These are phyloP conservation scores for Petrolisthes manimaculis DNA, from an alignment of 2,888 invertebrate genomes.

Conservation along the genomic window DNA sequence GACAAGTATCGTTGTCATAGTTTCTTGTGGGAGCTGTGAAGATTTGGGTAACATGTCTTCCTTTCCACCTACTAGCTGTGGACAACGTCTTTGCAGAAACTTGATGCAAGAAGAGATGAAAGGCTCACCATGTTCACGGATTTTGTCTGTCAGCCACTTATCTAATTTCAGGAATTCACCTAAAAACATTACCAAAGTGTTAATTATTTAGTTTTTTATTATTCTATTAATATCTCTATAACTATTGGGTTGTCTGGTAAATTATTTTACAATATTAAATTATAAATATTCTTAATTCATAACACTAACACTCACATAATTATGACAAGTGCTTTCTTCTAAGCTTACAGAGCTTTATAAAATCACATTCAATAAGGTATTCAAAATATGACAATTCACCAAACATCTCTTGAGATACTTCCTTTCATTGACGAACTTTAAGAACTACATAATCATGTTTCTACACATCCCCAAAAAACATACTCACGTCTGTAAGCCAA, in stretches of 20 bases:
- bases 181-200: neutral
- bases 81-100: conserved; percentile 87
- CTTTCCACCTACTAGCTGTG: conserved; percentile 84
- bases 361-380: no score
- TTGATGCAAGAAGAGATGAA: conserved; percentile 89
- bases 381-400: no score
- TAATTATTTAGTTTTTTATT: no score
- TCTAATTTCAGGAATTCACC: conserved; percentile 94
- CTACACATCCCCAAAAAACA: neutral
- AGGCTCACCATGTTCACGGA: conserved; percentile 93
- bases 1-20: conserved; percentile 87
- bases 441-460: neutral
- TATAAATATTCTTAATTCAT: no score
- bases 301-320: no score
- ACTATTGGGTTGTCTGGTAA: no score
- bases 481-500: conserved; percentile 86
- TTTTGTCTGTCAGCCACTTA: conserved; percentile 98
- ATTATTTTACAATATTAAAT: no score
- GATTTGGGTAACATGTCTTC: conserved; percentile 83
- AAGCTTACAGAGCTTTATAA: no score
- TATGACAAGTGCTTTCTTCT: no score
- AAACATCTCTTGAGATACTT: no score
- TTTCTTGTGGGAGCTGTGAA: conserved; percentile 90
- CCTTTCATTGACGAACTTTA: neutral
- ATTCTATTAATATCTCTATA: no score